Evolutionary conservation across 1,140 invertebrate species (phyloP).

Genomic region (Gryon sp.): DNA sequence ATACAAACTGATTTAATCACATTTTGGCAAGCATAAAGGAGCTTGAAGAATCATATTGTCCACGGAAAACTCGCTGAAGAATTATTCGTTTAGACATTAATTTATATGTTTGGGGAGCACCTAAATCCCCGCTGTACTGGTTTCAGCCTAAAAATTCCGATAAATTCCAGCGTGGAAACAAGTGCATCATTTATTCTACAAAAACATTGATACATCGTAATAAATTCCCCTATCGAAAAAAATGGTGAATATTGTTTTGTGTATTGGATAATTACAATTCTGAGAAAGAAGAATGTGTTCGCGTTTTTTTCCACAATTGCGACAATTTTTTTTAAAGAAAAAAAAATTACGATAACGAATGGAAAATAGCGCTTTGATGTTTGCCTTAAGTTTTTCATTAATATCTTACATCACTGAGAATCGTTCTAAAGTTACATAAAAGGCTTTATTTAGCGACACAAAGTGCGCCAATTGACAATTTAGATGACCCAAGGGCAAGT

Average conservation of each 20-base stretch:
- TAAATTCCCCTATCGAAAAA: conserved; percentile 47
- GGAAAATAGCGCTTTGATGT: not conserved
- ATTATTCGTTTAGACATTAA: conserved; percentile 63
- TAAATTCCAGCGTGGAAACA: conserved; percentile 55
- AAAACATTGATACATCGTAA: conserved; percentile 58
- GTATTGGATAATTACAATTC: conserved; percentile 33
- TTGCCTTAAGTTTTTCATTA: conserved; percentile 14
- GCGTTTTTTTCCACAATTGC: not conserved
- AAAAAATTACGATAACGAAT: not conserved
- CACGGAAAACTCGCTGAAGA: conserved; percentile 56
- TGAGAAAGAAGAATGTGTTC: conserved; percentile 6
- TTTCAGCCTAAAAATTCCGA: conserved; percentile 55
- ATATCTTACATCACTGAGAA: conserved; percentile 7
- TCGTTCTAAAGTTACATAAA: conserved; percentile 9
- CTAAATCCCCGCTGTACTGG: conserved; percentile 40
- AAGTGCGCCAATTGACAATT: conserved; percentile 26
- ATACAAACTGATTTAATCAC: conserved; percentile 41
- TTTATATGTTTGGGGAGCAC: conserved; percentile 59
- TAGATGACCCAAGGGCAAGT: conserved; percentile 26
- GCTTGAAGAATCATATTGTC: conserved; percentile 53
- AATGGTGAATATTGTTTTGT: conserved; percentile 45
- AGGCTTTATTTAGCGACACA: conserved; percentile 18
- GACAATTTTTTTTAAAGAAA: not conserved
- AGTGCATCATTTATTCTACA: conserved; percentile 47
- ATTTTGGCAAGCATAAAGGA: conserved; percentile 50